These are phyloP conservation scores for Amyelois transitella DNA, from an alignment of 1,140 invertebrate species.

Conservation along the genomic window DNA sequence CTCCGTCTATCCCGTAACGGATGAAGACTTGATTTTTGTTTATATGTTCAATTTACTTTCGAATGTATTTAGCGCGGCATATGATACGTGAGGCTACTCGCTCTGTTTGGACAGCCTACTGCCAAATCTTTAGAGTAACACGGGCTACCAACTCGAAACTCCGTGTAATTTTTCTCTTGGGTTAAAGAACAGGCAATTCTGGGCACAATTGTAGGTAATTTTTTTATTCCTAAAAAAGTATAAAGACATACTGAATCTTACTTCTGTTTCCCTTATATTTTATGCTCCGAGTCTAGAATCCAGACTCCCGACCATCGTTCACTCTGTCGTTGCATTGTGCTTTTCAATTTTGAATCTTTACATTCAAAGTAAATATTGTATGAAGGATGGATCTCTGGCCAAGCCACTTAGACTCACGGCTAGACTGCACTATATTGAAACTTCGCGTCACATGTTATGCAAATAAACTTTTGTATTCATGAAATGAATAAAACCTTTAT, in stretches of 20 bases:
- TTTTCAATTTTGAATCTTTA: slow-evolving; percentile 3
- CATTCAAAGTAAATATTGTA: neutral
- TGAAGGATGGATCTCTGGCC: neutral
- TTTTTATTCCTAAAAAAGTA: too few species aligned
- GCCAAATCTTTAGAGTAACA: too few species aligned
- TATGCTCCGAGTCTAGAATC: neutral
- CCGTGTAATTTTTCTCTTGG: too few species aligned
- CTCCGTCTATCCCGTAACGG: too few species aligned
- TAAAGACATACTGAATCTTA: neutral
- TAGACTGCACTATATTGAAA: neutral
- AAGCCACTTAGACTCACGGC: neutral
- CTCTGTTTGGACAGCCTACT: too few species aligned
- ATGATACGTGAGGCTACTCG: too few species aligned
- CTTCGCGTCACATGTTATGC: neutral
- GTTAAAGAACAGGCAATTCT: too few species aligned
- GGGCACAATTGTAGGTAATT: too few species aligned
- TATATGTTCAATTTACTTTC: too few species aligned
- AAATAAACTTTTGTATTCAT: neutral
- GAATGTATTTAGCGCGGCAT: too few species aligned
- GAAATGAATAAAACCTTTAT: neutral
- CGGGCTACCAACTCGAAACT: too few species aligned
- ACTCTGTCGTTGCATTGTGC: neutral
- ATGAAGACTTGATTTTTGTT: too few species aligned
- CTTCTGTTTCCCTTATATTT: neutral
- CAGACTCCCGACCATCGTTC: neutral